Base-by-base conservation (phyloP, 2,888 invertebrate genomes). In the Thelaira solivaga region DNA sequence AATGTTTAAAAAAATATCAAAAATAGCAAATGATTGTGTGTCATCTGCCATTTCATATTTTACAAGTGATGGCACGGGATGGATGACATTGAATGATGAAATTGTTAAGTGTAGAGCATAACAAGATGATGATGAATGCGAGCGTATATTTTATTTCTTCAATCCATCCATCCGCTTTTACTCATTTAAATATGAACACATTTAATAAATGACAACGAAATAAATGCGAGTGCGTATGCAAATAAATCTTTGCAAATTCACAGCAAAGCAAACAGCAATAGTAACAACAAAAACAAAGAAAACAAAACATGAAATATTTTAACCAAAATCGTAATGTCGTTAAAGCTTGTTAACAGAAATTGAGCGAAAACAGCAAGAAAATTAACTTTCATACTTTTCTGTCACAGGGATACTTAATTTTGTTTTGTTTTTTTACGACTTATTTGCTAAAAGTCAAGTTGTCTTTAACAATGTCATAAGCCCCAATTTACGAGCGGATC, bases 401-500 rank as follows among this genome's bases (percentile, higher is more conserved):
- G n/a, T n/a, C n/a, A 34, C 34, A 34, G n/a, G 11, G 34, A 34
- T 34, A 34, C 7, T 16, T 41, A 10, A 8, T 20, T 59, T 59
- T 26, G 6, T 29, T 41, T 43, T 29, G 13, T 31, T 43, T 41
- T 29, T 16, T 1, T 0, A 1, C 10, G 26, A 7, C 26, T 49
- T 1, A 1, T 47, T 16, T 20, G 41, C 8, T 39, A 34, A 29
- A 57, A 76, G 62, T 51, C 75, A 76, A 69, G 75, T 57, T 64
- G 41, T 16, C 57, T 69, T 51, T 59, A 69, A 71, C 59, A 59
- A 53, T 59, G 69, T 53, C 68, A 71, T 65, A 71, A 71, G 64
- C 69, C 55, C 53, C 64, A 76, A 76, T 76, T 76, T 76, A 76
- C 51, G 59, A 76, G 29, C 76, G 51, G 76, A 76, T 76, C 71